Base-by-base conservation (phyloP, 30 jellyfish, hydroid and myxozoan species). In the Aurelia sp. region DNA sequence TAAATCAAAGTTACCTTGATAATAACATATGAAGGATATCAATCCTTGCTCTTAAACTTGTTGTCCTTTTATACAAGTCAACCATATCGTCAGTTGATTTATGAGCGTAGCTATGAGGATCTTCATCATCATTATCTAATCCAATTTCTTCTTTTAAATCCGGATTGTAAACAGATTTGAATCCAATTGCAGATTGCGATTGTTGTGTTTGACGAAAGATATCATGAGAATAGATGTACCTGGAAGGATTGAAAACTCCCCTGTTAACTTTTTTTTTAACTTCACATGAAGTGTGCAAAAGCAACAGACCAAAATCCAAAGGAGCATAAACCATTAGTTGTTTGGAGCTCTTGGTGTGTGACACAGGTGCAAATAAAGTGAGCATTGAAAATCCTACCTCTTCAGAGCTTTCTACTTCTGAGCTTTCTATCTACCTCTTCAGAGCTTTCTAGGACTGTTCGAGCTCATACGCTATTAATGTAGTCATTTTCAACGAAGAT, bases 91-190 rank as follows among this genome's bases (percentile, higher is more conserved):
- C 91, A 0, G 97, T 90, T 9, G 95, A 76, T 47, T 78, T 84
- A 38, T 80, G 79, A 20, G 57, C 90, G 50, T 55, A 63, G 31
- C 78, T 21, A 60, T 63, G 74, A 3, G 84, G 74, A 38, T 78
- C 89, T n/a, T 86, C 95, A 4, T 95, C 97, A 67, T 85, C 90
- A 6, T 64, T 80, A 4, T 92, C 88, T 24, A 85, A 65, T 53
- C 69, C 92, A 38, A 60, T 52, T n/a, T 81, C 92, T 58, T 74
- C 90, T 4, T 67, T 24, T 47, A 92, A 69, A 41, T 68, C 85
- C 20, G 96, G 96, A 48, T 95, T 84, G 87, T 89, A 95, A 31
- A 85, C 95, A 11, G 99, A 95, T 74, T 90, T 96, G 88, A 95
- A 95, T 17, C 99, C 99, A 20, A 88, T 60, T 4, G 95, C 12